A percentile compares a stretch with the other conserved stretches of the same genome.
These are phyloP conservation scores for Papilio polyxenes DNA, from an alignment of 1,140 invertebrate species.

Conservation along the genomic window DNA sequence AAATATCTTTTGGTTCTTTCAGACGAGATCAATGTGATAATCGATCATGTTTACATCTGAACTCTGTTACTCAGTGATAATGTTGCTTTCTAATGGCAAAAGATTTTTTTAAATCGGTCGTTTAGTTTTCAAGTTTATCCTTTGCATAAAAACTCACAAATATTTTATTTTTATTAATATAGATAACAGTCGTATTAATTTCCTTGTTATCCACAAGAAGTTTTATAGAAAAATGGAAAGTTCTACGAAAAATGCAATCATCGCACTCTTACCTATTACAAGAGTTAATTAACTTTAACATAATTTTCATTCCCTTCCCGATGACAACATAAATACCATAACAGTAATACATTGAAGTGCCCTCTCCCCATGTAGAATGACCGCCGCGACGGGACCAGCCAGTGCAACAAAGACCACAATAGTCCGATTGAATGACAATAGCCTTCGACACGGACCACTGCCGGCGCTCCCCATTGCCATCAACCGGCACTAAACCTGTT, in stretches of 20 bases:
- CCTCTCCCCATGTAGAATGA: conserved; percentile 50
- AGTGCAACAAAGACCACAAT: conserved; percentile 65
- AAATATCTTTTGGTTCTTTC: not conserved
- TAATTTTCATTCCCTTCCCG: not conserved
- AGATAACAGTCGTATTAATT: too few species aligned
- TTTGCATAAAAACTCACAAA: too few species aligned
- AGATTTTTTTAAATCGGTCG: too few species aligned
- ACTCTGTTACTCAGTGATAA: too few species aligned
- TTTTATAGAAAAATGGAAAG: too few species aligned
- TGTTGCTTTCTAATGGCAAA: too few species aligned
- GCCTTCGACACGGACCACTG: conserved; percentile 59
- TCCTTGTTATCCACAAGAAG: too few species aligned
- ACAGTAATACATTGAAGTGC: conserved; percentile 41
- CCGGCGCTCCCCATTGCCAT: conserved; percentile 43
- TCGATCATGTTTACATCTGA: not conserved
- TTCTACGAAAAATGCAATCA: not conserved
- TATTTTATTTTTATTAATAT: too few species aligned
- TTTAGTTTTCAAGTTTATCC: too few species aligned
- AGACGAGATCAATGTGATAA: not conserved
- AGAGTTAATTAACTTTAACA: not conserved
- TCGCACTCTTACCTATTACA: not conserved
- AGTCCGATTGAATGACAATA: conserved; percentile 73
- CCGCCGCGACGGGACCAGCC: conserved; percentile 42
- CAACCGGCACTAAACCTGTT: conserved; percentile 27
- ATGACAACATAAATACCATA: conserved; percentile 12